Evolutionary conservation across 2,797 vertebrate genomes (phyloP), one percentile per base, ranked within the genome.

Genomic region (Galaxias olidus): DNA sequence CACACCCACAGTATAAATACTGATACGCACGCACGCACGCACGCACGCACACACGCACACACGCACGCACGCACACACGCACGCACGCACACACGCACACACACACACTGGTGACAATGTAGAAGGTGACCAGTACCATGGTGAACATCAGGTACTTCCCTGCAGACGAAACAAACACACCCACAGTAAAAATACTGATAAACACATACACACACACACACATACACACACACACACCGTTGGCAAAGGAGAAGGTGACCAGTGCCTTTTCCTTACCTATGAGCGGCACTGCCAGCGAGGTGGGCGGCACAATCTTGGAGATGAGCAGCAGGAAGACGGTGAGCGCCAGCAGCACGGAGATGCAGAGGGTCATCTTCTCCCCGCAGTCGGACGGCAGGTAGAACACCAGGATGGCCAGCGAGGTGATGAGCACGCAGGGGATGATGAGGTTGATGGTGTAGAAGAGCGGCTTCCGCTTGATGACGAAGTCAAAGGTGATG

Each of bases 301-400:
- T 93, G 8, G 92, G 92, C 0, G 92, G 93, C 13, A 94, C 92
- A 1, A 93, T 93, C 84, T 94, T 93, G 11, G 91, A 93, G 71
- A 93, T 93, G 11, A 94, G 88, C 72, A 93, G 85, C 63, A 94
- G 86, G 79, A 94, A 94, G 77, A 94, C 92, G 59, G 93, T 94
- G 68, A 94, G 90, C 0, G 93, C 91, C 76, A 94, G 83, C 59
- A 93, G 87, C 68, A 93, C 92, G 0, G 92, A 93, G 76, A 93
- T 92, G 10, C 90, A 91, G 64, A 93, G 86, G 1, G 92, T 92
- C 79, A 93, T 91, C 81, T 93, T 94, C 78, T 94, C 91, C 1
- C 90, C 86, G 6, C 91, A 94, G 77, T 93, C 91, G 0, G 92
- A 92, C 0, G 92, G 92, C 72, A 94, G 86, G 77, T 94, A 94